Evolutionary conservation across 2,888 invertebrate species (phyloP).

Genomic region (Diloba caeruleocephala): DNA sequence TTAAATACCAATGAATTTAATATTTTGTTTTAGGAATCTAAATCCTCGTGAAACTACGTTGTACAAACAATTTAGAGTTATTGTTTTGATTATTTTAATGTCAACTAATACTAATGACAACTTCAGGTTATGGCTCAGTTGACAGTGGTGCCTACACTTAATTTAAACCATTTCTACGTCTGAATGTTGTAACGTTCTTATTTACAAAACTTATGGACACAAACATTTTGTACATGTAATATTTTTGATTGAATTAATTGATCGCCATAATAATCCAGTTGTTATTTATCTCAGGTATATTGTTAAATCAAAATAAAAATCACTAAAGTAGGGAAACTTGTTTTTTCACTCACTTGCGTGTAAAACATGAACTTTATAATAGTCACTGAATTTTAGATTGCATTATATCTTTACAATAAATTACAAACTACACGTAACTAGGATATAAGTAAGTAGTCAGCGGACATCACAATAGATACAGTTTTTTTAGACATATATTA

Average conservation of each 20-base stretch:
- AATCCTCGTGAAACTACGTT: constrained; percentile 15
- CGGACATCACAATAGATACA: constrained; percentile 46
- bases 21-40: constrained; percentile 37
- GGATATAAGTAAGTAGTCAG: constrained; percentile 33
- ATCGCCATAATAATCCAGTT: not conserved
- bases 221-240: not conserved
- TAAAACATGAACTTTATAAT: not conserved
- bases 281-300: not conserved
- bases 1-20: constrained; percentile 52
- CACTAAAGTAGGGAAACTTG: too few species aligned
- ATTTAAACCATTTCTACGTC: constrained; percentile 3
- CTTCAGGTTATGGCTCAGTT: constrained; percentile 26
- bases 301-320: not conserved
- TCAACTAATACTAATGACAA: not conserved
- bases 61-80: constrained; percentile 10
- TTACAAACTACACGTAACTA: constrained; percentile 9
- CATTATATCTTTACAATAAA: not conserved
- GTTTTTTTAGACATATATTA: constrained; percentile 56
- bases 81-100: constrained; percentile 10
- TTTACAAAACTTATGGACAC: constrained; percentile 9
- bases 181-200: constrained; percentile 1
- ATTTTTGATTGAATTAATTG: too few species aligned
- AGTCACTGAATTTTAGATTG: not conserved
- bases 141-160: constrained; percentile 29
- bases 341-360: constrained; percentile 19